A percentile compares a stretch with the other conserved stretches of the same genome.
Conservation (phyloP, 1,140 invertebrate species). For the Dufourea novaeangliae region DNA sequence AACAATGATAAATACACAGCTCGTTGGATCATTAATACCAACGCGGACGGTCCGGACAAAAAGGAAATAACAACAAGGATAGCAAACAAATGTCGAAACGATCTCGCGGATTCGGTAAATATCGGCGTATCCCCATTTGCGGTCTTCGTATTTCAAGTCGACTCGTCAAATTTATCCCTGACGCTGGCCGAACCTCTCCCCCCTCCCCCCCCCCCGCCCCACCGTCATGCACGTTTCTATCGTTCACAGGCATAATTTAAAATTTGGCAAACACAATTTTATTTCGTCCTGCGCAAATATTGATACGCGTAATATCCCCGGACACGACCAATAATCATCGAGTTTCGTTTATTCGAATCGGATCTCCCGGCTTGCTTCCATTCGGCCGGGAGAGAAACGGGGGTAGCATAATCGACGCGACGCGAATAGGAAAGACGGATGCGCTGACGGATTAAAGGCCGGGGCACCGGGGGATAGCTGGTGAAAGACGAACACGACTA, state of each 20-base stretch:
- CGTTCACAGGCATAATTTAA: constrained; percentile 17
- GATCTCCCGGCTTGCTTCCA: constrained; percentile 2
- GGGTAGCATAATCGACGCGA: too few relatives aligned
- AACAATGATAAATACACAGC: background rate
- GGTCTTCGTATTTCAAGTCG: background rate
- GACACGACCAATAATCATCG: constrained; percentile 32
- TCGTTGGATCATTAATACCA: background rate
- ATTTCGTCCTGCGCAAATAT: constrained; percentile 47
- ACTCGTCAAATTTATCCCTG: constrained; percentile 18
- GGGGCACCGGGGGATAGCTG: background rate
- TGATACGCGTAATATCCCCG: constrained; percentile 19
- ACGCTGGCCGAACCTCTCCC: background rate
- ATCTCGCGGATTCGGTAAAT: background rate
- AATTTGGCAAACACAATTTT: constrained; percentile 43
- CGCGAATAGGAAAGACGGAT: background rate
- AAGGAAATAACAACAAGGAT: constrained; percentile 2
- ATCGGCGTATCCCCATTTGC: background rate
- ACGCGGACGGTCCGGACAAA: background rate
- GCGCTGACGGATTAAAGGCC: constrained; percentile 1
- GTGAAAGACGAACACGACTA: constrained; percentile 7
- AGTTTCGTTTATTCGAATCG: constrained; percentile 47
- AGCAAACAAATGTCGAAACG: constrained; percentile 15
- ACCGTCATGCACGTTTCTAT: constrained; percentile 20
- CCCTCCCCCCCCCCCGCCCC: background rate
- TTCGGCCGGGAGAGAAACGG: background rate